Conservation (phyloP, 2,113 vertebrate species). For the Aspiorhynchus laticeps region DNA sequence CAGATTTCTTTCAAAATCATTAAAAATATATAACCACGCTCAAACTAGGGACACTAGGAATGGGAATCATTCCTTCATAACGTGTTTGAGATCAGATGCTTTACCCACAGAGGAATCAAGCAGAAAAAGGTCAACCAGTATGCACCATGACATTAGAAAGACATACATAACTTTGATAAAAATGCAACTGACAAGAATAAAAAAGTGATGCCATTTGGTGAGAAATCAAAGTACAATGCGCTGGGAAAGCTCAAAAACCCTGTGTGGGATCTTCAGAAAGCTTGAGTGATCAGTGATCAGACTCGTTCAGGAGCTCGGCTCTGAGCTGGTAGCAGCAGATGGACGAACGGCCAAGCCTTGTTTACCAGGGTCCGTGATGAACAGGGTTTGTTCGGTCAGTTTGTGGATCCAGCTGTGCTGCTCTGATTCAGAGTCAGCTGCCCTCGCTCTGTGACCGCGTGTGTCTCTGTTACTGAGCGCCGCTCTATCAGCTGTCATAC, state of each 20-base stretch:
- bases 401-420: conserved; percentile 35
- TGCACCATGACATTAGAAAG: neutral
- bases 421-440: neutral
- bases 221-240: neutral
- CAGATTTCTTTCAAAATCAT: neutral
- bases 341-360: conserved; percentile 34
- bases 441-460: neutral
- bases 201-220: neutral
- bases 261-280: no score
- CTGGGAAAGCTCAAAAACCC: no score
- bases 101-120: neutral
- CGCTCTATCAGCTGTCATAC: neutral
- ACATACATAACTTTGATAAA: neutral
- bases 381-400: conserved; percentile 24
- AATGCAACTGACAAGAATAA: neutral
- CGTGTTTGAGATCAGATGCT: neutral
- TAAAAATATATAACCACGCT: neutral
- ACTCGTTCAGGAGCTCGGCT: neutral
- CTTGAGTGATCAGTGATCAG: neutral
- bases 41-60: neutral
- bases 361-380: neutral
- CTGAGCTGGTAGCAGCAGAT: conserved; percentile 3
- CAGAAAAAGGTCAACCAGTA: neutral
- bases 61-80: neutral
- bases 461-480: neutral